Base-by-base conservation (phyloP, 2,888 invertebrate species). In the Liodrosophila aerea region DNA sequence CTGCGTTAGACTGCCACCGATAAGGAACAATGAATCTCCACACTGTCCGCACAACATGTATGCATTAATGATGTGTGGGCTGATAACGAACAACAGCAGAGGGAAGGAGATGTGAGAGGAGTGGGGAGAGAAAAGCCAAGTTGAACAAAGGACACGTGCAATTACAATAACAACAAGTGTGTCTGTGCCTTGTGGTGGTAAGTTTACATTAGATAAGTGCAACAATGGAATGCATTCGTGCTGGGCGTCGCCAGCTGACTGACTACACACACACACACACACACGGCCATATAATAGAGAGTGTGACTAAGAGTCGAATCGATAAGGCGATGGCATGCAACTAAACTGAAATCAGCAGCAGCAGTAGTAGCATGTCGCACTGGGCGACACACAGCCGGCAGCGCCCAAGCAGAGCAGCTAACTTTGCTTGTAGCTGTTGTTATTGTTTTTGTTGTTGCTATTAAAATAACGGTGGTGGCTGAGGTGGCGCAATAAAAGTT, bases 401-500 rank as follows among this genome's bases (percentile, higher is more conserved):
- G 33, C 36, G 31, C 40, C 50, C 51, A 58, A 34, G 41, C 22
- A 40, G 36, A 68, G 60, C 16, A 68, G 60, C 16, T 33, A 60
- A 60, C 39, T 44, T n/a, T 30, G 45, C n/a, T 30, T 45, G 31
- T 45, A 29, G 22, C 61, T 69, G 4, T 15, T 40, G 1, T 56
- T 57, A 31, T 9, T 47, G 30, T 44, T 50, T 7, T 30, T 46
- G 40, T 37, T 56, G 31, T 16, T 47, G 29, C 15, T 41, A 22
- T 51, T 54, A 33, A 57, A 49, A 22, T 50, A 31, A n/a, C 13
- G 36, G 36, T 50, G 30, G 64, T 54, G 52, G 64, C 44, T 41
- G 57, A 71, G 83, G 76, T 63, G 76, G 60, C 64, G 43, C 62
- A 62, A 72, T 78, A 75, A 72, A 82, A 82, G 69, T 85, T 73